Evolutionary conservation across 2,888 invertebrate species (phyloP).

Genomic region (Rhagonycha lutea): DNA sequence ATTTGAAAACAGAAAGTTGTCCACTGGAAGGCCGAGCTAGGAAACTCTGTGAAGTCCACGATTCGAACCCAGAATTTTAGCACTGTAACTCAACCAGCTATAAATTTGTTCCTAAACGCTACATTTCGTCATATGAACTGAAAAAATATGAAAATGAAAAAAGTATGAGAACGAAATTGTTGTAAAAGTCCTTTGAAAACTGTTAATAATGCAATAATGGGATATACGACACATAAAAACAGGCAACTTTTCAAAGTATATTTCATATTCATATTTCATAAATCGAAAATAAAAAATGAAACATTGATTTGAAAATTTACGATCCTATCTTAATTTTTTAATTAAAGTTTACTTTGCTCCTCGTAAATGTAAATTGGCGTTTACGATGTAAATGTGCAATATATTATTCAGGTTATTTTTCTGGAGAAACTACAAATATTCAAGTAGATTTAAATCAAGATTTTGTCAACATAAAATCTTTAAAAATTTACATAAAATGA

Average conservation of each 20-base stretch:
- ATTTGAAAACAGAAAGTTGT: too few relatives aligned
- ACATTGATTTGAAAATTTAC: background rate
- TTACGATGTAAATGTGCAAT: background rate
- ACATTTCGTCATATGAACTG: background rate
- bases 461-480: background rate
- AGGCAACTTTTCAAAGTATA: background rate
- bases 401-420: background rate
- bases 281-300: background rate
- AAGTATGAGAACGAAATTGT: too few relatives aligned
- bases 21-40: too few relatives aligned
- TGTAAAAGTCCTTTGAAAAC: background rate
- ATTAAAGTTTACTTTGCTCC: background rate
- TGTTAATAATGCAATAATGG: background rate
- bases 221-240: background rate
- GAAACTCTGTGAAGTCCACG: too few relatives aligned
- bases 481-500: background rate
- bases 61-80: too few relatives aligned
- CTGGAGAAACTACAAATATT: background rate
- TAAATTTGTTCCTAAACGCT: background rate
- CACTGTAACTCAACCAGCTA: too few relatives aligned
- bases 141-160: background rate
- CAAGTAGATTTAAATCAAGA: background rate
- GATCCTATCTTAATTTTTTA: background rate
- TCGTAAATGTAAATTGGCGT: background rate
- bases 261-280: background rate